A percentile compares a stretch with the other conserved stretches of the same genome.
Evolutionary conservation across 2,797 vertebrate genomes (phyloP).

Genomic region (Bovichtus diacanthus): DNA sequence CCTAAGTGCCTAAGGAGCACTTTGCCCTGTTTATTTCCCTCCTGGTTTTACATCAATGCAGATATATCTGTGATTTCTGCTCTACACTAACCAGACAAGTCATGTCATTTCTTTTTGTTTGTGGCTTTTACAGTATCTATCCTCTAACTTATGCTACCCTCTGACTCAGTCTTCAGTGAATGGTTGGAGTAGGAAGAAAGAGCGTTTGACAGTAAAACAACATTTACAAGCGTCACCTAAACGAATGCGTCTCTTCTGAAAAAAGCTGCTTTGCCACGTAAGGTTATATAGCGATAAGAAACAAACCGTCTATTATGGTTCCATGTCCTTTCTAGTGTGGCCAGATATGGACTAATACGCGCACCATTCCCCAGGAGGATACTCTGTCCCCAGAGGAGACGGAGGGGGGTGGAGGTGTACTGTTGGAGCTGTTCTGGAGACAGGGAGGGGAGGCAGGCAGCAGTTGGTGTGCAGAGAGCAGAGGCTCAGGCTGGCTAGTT

Average conservation of each 20-base stretch:
- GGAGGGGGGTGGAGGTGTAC: constrained; percentile 47
- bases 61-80: constrained; percentile 19
- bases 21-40: constrained; percentile 56
- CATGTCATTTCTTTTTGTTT: constrained; percentile 18
- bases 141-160: constrained; percentile 15
- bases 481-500: constrained; percentile 83
- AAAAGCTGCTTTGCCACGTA: constrained; percentile 29
- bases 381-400: constrained; percentile 70
- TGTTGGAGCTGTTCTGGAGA: constrained; percentile 71
- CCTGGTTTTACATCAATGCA: constrained; percentile 25
- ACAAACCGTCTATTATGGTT: constrained; percentile 78
- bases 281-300: constrained; percentile 68
- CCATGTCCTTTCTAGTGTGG: constrained; percentile 80
- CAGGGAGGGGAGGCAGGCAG: constrained; percentile 81
- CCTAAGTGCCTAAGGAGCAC: constrained; percentile 50
- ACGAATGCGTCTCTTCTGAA: constrained; percentile 10
- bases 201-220: constrained; percentile 46
- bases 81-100: constrained; percentile 32
- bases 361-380: constrained; percentile 75
- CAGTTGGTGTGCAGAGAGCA: constrained; percentile 86
- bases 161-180: constrained; percentile 23
- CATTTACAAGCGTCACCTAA: constrained; percentile 37
- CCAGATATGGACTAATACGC: constrained; percentile 80
- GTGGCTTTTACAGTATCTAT: constrained; percentile 21
- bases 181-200: constrained; percentile 30